Evolutionary conservation across 2,797 vertebrate species (phyloP).

Genomic region (Periophthalmus magnuspinnatus): DNA sequence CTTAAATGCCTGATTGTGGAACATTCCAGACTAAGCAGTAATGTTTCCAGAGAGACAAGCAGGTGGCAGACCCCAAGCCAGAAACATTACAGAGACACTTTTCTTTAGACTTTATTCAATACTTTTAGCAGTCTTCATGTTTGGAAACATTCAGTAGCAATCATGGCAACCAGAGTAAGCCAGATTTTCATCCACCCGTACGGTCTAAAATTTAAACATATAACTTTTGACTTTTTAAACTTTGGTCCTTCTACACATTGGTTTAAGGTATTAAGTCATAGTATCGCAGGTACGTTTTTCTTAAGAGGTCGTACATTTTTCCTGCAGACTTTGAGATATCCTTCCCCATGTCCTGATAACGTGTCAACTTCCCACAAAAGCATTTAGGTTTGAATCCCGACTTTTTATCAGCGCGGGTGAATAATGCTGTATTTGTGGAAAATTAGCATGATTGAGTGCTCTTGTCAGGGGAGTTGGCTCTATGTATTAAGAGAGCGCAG

Average conservation of each 20-base stretch:
- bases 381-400: slow-evolving; percentile 45
- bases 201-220: too few relatives aligned
- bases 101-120: too few relatives aligned
- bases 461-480: slow-evolving; percentile 56
- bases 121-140: too few relatives aligned
- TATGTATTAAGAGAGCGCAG: slow-evolving; percentile 51
- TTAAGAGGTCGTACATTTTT: not conserved
- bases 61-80: too few relatives aligned
- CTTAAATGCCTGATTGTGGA: too few relatives aligned
- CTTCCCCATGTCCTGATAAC: slow-evolving; percentile 13
- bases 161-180: too few relatives aligned
- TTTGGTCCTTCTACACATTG: not conserved
- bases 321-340: not conserved
- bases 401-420: slow-evolving; percentile 43
- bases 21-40: too few relatives aligned
- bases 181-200: too few relatives aligned
- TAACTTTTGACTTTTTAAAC: not conserved
- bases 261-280: not conserved
- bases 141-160: too few relatives aligned
- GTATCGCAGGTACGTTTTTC: not conserved
- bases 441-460: slow-evolving; percentile 70
- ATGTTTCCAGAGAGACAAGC: too few relatives aligned
- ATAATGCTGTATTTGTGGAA: slow-evolving; percentile 63
- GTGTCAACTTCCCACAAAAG: slow-evolving; percentile 37
- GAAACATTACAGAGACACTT: too few relatives aligned